phyloP scores from a whole-genome alignment of 2,113 vertebrate species.

The Sylvietta virens region DNA sequence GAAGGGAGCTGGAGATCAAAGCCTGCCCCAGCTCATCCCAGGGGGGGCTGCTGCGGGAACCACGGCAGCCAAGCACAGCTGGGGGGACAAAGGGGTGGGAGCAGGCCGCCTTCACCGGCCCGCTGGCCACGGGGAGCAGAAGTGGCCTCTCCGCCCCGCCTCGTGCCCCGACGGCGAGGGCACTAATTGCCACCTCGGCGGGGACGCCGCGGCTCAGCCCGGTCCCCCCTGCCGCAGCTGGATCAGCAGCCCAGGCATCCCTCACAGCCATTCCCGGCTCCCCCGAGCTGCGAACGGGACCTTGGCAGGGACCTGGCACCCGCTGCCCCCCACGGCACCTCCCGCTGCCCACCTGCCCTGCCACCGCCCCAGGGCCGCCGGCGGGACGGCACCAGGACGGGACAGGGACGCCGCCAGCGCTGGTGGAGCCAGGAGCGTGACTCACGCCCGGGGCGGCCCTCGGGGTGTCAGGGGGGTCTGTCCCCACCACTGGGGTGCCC shows the following conservation, averaged over 20 bases:
- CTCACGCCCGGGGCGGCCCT: not conserved
- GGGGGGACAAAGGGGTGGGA: not conserved
- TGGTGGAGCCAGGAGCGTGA: accelerated
- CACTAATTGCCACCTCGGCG: not conserved
- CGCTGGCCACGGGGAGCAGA: not conserved
- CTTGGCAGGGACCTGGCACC: not conserved
- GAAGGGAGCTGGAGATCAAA: not conserved
- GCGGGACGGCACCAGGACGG: not conserved
- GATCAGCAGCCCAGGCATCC: not conserved
- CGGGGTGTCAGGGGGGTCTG: not conserved
- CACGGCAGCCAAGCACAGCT: accelerated
- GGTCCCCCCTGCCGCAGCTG: accelerated
- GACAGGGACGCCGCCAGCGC: not conserved
- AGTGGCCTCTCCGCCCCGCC: not conserved
- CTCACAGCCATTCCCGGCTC: not conserved
- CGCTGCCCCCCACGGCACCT: accelerated
- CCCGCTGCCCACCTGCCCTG: not conserved
- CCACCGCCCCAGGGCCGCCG: not conserved
- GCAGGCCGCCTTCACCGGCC: not conserved
- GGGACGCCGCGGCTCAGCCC: not conserved
- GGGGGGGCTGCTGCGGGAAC: accelerated
- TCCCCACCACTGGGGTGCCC: accelerated
- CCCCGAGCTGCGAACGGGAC: accelerated
- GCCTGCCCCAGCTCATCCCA: not conserved
- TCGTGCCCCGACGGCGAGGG: not conserved